phyloP scores from a whole-genome alignment of 2,888 invertebrate genomes.

The Piscicola geometra region DNA sequence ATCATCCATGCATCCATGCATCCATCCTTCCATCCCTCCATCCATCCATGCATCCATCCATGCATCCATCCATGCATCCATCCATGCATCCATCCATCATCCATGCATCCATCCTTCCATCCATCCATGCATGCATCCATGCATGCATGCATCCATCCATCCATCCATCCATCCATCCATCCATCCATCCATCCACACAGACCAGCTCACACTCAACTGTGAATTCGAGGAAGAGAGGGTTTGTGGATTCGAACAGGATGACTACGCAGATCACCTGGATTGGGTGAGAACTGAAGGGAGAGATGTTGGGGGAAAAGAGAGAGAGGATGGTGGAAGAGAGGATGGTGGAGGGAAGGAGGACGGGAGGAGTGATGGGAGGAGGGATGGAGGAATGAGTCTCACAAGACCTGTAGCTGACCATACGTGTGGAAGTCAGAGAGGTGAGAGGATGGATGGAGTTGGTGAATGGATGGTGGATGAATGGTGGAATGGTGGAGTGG shows the following conservation, averaged over 20 bases:
- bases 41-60: neutral
- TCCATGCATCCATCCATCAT: neutral
- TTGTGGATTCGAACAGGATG: conserved; percentile 42
- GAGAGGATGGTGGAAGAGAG: conserved; percentile 27
- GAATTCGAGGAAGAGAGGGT: conserved; percentile 41
- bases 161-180: neutral
- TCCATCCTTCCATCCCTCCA: no score
- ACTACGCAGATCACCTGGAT: conserved; percentile 37
- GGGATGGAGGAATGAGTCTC: conserved; percentile 40
- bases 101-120: neutral
- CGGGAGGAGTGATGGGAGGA: conserved; percentile 35
- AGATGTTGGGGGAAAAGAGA: conserved; percentile 40
- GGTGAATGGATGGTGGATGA: neutral
- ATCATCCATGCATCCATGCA: no score
- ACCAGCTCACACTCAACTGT: conserved; percentile 34
- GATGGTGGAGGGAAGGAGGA: neutral
- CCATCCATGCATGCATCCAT: neutral
- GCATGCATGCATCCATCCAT: conserved; percentile 11
- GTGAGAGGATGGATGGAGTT: conserved; percentile 30
- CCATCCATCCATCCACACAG: neutral
- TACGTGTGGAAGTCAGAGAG: conserved; percentile 48
- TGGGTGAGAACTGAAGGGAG: conserved; percentile 43
- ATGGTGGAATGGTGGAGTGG: neutral
- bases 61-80: neutral
- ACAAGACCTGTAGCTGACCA: conserved; percentile 51